Evolutionary conservation across 2,113 vertebrate species (phyloP), one percentile per base, ranked within the genome.

Genomic region (Percopsis transmontana): DNA sequence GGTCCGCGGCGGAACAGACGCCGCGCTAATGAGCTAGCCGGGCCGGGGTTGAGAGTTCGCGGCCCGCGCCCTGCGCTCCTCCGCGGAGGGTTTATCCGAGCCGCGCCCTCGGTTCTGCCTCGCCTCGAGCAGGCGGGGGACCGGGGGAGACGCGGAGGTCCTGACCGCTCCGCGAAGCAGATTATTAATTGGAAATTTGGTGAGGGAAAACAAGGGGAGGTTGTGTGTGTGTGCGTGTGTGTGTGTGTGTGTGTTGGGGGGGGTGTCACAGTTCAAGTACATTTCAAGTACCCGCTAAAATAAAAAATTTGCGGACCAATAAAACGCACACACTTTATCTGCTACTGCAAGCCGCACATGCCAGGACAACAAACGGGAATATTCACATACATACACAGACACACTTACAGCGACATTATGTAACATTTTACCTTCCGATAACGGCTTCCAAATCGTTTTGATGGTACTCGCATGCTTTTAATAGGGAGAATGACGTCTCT

Each of bases 1-100:
- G 45, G 75, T 76, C 79, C 62, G 38, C 71, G 74, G 84, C 76
- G 52, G 81, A 85, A 76, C 84, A 89, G 86, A 86, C 84, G 87
- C 83, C 52, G 5, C 64, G 86, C 82, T 90, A 90, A 90, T 88
- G 85, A 89, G 82, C 79, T 79, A 67, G 86, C 79, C 40, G 75
- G 61, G 77, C 19, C 0, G 58, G 5, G 76, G 86, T 63, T 73
- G 75, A 76, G 65, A 76, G 86, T 74, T 89, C 80, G 56, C 14
- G 27, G 8, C 5, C 27, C 5, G 27, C 27, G 8, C 66, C 2
- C 21, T 44, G 65, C 57, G 76, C 77, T 76, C 68, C 61, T 51
- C 83, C 48, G 65, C 24, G 27, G 79, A 86, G 85, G 84, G 80
- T 69, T 6, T 62, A 73, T 87, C 84, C 76, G 69, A 82, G 79